A percentile compares a stretch with the other conserved stretches of the same genome.
These are phyloP conservation scores for Andricus quercusramuli DNA, from an alignment of 2,888 invertebrate genomes.

Conservation along the genomic window DNA sequence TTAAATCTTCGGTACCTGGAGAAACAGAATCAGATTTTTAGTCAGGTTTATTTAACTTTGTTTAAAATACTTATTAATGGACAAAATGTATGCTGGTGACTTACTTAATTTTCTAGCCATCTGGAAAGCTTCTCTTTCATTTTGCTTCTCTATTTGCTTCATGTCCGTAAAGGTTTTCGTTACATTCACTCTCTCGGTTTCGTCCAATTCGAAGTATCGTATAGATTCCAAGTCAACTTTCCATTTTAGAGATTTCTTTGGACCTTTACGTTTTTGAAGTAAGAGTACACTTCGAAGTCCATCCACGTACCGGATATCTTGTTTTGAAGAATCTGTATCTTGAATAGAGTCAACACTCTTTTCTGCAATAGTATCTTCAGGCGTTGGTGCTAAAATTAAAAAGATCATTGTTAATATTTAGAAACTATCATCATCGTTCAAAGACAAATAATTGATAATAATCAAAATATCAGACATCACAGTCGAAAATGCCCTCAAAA, in stretches of 20 bases:
- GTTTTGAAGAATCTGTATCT: conserved; percentile 59
- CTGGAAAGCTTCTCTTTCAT: conserved; percentile 91
- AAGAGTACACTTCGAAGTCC: conserved; percentile 88
- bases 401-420: background rate
- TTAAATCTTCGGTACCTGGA: conserved; percentile 83
- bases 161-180: conserved; percentile 94
- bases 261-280: conserved; percentile 87
- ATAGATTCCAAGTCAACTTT: conserved; percentile 91
- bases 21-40: conserved; percentile 31
- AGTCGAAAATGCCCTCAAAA: too few relatives aligned
- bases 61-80: conserved; percentile 10
- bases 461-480: too few relatives aligned
- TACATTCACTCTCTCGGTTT: conserved; percentile 97
- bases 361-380: conserved; percentile 69
- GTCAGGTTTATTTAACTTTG: background rate
- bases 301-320: conserved; percentile 67
- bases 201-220: conserved; percentile 96
- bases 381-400: conserved; percentile 66
- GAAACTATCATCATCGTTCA: background rate
- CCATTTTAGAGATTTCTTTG: conserved; percentile 91
- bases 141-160: conserved; percentile 92
- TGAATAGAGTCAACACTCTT: conserved; percentile 69
- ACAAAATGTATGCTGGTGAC: conserved; percentile 53
- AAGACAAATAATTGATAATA: background rate
- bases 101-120: conserved; percentile 87